Conservation (phyloP, 2,888 invertebrate genomes). For the Drosophila subquinaria region DNA sequence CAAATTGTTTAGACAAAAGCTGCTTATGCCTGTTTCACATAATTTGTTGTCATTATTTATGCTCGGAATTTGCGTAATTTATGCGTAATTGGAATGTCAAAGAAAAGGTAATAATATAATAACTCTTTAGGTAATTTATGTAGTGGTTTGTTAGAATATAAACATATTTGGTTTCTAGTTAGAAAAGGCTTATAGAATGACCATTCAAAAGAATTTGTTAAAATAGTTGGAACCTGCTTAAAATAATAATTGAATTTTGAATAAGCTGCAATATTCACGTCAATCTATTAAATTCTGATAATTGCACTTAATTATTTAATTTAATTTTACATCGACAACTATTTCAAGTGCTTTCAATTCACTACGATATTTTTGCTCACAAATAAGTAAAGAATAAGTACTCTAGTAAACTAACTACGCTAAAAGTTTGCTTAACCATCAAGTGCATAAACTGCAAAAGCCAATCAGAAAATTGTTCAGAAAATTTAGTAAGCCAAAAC, state of each 20-base stretch:
- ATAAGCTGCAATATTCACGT: no score
- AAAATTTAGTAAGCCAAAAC: slow-evolving; percentile 10
- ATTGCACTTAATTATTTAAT: not conserved
- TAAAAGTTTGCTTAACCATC: slow-evolving; percentile 5
- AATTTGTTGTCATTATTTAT: slow-evolving; percentile 26
- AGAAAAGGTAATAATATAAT: not conserved
- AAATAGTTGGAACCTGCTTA: no score
- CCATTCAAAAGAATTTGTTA: no score
- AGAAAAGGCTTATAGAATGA: no score
- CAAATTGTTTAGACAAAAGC: slow-evolving; percentile 63
- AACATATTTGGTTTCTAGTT: no score
- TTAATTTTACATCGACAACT: not conserved
- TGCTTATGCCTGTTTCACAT: slow-evolving; percentile 58
- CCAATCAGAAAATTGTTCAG: slow-evolving; percentile 34
- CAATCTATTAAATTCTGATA: no score
- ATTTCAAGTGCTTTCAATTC: not conserved
- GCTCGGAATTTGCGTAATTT: slow-evolving; percentile 5
- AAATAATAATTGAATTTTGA: no score
- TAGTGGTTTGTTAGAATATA: not conserved
- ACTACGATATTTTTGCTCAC: not conserved
- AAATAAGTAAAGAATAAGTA: not conserved
- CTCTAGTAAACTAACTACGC: not conserved
- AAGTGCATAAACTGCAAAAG: slow-evolving; percentile 15
- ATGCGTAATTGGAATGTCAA: not conserved
- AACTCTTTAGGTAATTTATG: not conserved